Percentiles rank a stretch among this genome's conserved stretches.
phyloP scores from a whole-genome alignment of 53 echinoderm and acorn worm genomes.

The Echinometra lucunter region DNA sequence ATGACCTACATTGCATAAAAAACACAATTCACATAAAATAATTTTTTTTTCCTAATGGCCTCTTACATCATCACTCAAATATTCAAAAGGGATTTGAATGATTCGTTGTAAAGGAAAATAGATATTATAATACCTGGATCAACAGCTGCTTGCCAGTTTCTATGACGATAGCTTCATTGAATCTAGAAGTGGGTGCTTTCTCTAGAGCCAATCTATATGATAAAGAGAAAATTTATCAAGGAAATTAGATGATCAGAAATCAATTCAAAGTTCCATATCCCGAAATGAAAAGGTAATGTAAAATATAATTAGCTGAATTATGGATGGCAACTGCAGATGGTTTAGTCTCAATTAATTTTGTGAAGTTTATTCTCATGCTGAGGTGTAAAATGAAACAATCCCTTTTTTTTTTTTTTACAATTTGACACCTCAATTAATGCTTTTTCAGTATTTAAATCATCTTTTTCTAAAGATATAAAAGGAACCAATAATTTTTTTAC shows the following conservation, averaged over 20 bases:
- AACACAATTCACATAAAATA: not conserved
- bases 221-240: not conserved
- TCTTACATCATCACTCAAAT: not conserved
- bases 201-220: slow-evolving; percentile 67
- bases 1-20: not conserved
- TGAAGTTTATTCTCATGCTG: too few relatives aligned
- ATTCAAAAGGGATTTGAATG: not conserved
- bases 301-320: not conserved
- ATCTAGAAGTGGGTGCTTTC: slow-evolving; percentile 10
- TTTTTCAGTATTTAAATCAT: too few relatives aligned
- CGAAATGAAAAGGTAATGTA: not conserved
- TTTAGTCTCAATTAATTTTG: not conserved
- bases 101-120: not conserved
- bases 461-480: too few relatives aligned
- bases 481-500: too few relatives aligned
- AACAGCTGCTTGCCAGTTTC: slow-evolving; percentile 78
- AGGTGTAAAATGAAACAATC: too few relatives aligned
- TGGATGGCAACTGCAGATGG: not conserved
- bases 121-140: slow-evolving; percentile 69
- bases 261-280: not conserved
- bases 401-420: too few relatives aligned
- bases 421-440: too few relatives aligned
- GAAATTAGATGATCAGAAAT: not conserved
- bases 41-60: not conserved
- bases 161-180: slow-evolving; percentile 39